A percentile compares a stretch with the other conserved stretches of the same genome.
Conservation (phyloP, 2,888 invertebrate species). For the Gortyna flavago region DNA sequence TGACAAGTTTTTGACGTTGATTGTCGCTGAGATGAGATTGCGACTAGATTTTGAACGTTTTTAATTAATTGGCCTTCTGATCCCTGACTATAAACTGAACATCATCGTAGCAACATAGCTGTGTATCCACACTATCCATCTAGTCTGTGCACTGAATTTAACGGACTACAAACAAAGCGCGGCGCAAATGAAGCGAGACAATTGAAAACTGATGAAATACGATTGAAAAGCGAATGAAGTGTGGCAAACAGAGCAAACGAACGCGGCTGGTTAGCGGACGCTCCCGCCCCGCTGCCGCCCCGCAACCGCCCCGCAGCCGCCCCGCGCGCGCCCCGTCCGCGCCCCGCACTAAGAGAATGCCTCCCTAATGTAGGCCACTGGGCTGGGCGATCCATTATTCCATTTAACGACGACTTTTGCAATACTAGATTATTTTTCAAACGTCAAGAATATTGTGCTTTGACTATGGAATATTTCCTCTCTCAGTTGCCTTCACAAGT, state of each 20-base stretch:
- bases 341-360: conserved; percentile 40
- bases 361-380: conserved; percentile 66
- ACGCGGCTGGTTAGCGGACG: conserved; percentile 54
- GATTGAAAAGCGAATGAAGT: conserved; percentile 68
- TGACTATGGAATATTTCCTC: conserved; percentile 39
- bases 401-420: conserved; percentile 60
- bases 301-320: conserved; percentile 39
- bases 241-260: conserved; percentile 64
- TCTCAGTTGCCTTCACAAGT: conserved; percentile 28
- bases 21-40: no score
- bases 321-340: conserved; percentile 37
- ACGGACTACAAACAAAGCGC: conserved; percentile 53
- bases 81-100: neutral
- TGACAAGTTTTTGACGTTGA: no score
- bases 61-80: no score
- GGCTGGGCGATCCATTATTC: conserved; percentile 64
- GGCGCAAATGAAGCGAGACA: conserved; percentile 69
- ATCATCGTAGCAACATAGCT: conserved; percentile 5
- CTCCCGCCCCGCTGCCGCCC: conserved; percentile 20
- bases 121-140: conserved; percentile 2
- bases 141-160: conserved; percentile 42
- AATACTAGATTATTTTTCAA: conserved; percentile 60
- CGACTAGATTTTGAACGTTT: no score
- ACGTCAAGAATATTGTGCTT: conserved; percentile 57
- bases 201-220: conserved; percentile 72